Base-by-base conservation (phyloP, 2,113 vertebrate species). In the Poeciliopsis occidentalis region DNA sequence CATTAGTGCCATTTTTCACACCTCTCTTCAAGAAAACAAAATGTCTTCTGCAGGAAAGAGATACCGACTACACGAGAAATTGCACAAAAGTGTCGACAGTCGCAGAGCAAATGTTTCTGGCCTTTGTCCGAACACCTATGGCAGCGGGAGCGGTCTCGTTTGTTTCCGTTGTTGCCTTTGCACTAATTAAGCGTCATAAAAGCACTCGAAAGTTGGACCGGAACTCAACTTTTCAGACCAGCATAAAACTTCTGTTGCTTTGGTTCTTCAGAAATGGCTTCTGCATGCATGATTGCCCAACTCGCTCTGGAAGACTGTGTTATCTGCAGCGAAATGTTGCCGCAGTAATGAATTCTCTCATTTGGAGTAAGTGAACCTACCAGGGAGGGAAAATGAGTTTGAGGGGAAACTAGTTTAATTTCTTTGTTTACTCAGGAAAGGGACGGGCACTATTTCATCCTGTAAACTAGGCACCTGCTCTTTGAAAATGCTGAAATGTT, bases 301-400 rank as follows among this genome's bases (percentile, higher is more conserved):
- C 72, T 78, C 51, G 70, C 81, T 71, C 27, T 24, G 57, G 71
- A 76, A 71, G 71, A 78, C 76, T 32, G 60, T 32, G 47, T 62
- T 61, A 63, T 73, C 70, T 67, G 73, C 68, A 41, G 24, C 19
- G 71, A 67, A 67, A 81, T 70, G 71, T 79, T 64, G 80, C 76
- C 19, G 34, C 73, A 3, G 78, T 86, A 85, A 89, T 89, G 82
- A 82, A 81, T 73, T 89, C 73, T 76, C 87, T 89, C 72, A 72
- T 88, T 79, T 79, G 76, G 89, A 84, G 85, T 85, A 73, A 87
- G 88, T 86, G 63, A 84, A 84, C 69, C 81, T 24, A 68, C 80
- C 78, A 69, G 73, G 51, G 67, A 80, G 72, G 47, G 79, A 79
- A 77, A 83, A 88, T 79, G 69, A 78, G 71, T 82, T 47, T 60